These are phyloP conservation scores for Branchinecta lynchi DNA, from an alignment of 1,140 invertebrate genomes.

Conservation along the genomic window DNA sequence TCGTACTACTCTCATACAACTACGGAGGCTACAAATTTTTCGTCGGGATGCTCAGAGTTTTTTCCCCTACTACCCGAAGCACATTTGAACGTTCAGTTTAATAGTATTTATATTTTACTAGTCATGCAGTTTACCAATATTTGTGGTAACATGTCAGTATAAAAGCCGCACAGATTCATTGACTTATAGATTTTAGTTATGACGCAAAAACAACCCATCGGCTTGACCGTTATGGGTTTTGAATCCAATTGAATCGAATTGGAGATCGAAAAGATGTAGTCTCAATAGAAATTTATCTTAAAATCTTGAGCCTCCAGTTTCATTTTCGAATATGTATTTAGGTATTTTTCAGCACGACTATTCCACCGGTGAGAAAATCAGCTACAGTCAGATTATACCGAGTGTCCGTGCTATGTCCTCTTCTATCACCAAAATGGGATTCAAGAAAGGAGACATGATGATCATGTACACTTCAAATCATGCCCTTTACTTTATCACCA, in stretches of 20 bases:
- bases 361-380: neutral
- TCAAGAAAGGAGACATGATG: slow-evolving; percentile 7
- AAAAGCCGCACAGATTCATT: too few relatives aligned
- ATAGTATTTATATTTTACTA: too few relatives aligned
- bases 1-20: too few relatives aligned
- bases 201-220: neutral
- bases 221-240: neutral
- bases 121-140: too few relatives aligned
- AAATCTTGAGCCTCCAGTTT: neutral
- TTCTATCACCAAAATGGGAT: neutral
- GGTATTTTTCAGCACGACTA: neutral
- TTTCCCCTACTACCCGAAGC: too few relatives aligned
- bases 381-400: neutral
- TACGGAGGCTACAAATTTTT: too few relatives aligned
- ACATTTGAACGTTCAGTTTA: too few relatives aligned
- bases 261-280: neutral
- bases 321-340: neutral
- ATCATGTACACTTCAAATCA: slow-evolving; percentile 3
- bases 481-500: neutral
- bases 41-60: too few relatives aligned
- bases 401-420: neutral
- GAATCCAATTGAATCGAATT: neutral
- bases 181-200: neutral
- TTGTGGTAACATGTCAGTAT: too few relatives aligned
- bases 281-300: neutral